Conservation (phyloP, 1,140 invertebrate genomes). For the Drosophila setifemur region DNA sequence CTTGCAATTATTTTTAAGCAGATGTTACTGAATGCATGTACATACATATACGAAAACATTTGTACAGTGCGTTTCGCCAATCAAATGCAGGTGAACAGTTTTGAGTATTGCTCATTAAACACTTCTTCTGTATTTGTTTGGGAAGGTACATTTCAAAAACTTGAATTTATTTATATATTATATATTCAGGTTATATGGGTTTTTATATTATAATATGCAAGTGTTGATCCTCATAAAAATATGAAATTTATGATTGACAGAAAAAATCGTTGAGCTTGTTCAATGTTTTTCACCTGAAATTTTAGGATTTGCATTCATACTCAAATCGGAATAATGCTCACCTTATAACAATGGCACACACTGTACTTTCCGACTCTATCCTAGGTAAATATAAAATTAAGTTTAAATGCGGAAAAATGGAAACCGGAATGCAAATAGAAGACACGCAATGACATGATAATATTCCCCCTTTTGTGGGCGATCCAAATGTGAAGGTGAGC, state of each 20-base stretch:
- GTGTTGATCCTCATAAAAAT: too few species aligned
- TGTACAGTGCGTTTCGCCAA: background rate
- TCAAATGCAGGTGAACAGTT: too few species aligned
- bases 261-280: background rate
- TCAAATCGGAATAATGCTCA: too few species aligned
- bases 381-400: conserved; percentile 39
- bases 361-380: conserved; percentile 13
- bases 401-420: conserved; percentile 57
- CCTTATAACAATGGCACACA: background rate
- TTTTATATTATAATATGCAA: too few species aligned
- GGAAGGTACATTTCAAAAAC: too few species aligned
- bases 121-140: too few species aligned
- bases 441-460: conserved; percentile 67
- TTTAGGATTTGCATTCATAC: background rate
- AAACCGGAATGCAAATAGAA: conserved; percentile 62
- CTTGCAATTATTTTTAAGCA: conserved; percentile 71
- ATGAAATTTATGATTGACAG: too few species aligned
- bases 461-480: conserved; percentile 48
- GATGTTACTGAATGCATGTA: conserved; percentile 58
- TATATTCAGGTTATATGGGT: too few species aligned
- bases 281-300: too few species aligned
- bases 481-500: conserved; percentile 22
- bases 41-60: conserved; percentile 31
- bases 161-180: too few species aligned
- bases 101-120: too few species aligned